Percentiles rank a stretch among this genome's conserved stretches.
phyloP scores from a whole-genome alignment of 2,113 vertebrate genomes.

The Heterocephalus glaber region DNA sequence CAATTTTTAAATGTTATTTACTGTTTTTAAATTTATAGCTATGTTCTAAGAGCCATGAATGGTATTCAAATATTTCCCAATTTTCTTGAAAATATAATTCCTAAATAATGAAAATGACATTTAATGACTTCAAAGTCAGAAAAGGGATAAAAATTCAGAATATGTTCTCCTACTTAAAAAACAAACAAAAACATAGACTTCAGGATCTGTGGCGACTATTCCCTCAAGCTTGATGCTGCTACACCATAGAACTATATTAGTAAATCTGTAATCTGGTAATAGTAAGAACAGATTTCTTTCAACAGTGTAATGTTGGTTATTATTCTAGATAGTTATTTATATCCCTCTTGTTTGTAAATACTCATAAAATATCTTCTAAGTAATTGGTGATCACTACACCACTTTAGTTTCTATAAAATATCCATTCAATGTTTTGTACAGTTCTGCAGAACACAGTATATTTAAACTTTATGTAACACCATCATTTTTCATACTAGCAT shows the following conservation, averaged over 20 bases:
- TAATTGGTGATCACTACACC: neutral
- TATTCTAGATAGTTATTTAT: conserved; percentile 10
- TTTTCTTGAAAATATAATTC: conserved; percentile 45
- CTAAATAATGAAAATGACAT: neutral
- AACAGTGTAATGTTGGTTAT: neutral
- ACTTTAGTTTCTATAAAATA: neutral
- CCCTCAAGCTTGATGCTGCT: neutral
- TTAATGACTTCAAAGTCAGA: neutral
- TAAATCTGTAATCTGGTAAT: neutral
- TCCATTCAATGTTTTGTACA: neutral
- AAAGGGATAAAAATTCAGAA: conserved; percentile 7
- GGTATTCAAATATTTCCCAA: conserved; percentile 17
- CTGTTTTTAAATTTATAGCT: neutral
- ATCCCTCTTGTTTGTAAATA: neutral
- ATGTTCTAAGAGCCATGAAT: neutral
- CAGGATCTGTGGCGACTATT: neutral
- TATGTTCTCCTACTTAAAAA: neutral
- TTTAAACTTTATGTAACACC: neutral
- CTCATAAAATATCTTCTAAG: neutral
- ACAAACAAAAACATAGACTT: neutral
- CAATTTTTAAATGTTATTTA: neutral
- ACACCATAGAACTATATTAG: neutral
- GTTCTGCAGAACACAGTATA: neutral
- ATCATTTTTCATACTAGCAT: neutral
- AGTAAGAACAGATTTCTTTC: neutral